A percentile compares a stretch with the other conserved stretches of the same genome.
Conservation (phyloP, 2,888 invertebrate species). For the Rhamnusium bicolor region DNA sequence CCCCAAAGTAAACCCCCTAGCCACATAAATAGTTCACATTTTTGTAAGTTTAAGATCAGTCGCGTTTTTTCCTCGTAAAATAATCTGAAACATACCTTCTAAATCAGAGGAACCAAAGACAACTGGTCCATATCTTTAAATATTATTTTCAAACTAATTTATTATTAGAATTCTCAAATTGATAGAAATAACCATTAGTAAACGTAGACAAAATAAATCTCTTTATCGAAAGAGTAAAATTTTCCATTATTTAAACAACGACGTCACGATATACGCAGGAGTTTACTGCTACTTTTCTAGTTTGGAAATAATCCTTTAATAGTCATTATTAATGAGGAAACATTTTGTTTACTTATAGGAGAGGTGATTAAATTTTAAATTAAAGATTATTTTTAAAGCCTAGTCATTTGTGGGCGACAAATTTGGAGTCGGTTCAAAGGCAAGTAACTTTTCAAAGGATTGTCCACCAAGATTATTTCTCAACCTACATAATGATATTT, state of each 20-base stretch:
- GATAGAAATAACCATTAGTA: too few relatives aligned
- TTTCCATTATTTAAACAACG: neutral
- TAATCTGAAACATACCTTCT: too few relatives aligned
- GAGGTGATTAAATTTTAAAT: neutral
- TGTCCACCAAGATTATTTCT: neutral
- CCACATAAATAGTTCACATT: too few relatives aligned
- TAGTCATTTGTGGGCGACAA: conserved; percentile 18
- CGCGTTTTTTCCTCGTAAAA: too few relatives aligned
- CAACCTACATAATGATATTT: conserved; percentile 10
- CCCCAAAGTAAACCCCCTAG: too few relatives aligned
- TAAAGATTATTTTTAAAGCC: neutral
- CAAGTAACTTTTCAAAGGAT: conserved; percentile 26
- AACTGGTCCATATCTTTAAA: too few relatives aligned
- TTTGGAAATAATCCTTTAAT: neutral
- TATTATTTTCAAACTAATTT: too few relatives aligned
- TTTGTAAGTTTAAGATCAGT: too few relatives aligned
- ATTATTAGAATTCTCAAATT: too few relatives aligned
- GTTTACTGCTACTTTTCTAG: conserved; percentile 14
- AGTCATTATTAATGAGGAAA: neutral
- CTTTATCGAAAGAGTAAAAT: too few relatives aligned
- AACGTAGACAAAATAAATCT: too few relatives aligned
- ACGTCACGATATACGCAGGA: neutral
- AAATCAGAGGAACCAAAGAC: too few relatives aligned
- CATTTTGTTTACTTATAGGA: neutral
- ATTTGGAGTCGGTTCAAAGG: conserved; percentile 27